A percentile compares a stretch with the other conserved stretches of the same genome.
Conservation (phyloP, 2,888 invertebrate genomes). For the Dynastes tityus region DNA sequence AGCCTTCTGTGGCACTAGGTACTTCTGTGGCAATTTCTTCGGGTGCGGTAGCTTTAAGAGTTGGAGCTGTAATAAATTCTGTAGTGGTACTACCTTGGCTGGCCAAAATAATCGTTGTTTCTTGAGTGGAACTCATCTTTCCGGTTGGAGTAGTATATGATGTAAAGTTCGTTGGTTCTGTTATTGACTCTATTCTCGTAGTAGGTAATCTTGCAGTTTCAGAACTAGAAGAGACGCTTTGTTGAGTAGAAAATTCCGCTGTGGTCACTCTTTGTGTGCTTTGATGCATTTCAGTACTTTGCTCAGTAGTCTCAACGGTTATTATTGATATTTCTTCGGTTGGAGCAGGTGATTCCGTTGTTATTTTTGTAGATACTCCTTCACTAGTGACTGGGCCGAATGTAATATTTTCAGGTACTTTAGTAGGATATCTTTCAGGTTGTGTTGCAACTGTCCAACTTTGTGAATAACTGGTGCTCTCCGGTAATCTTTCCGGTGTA, state of each 20-base stretch:
- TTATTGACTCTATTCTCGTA: not conserved
- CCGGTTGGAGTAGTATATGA: not conserved
- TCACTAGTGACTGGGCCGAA: too few relatives aligned
- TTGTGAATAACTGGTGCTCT: not conserved
- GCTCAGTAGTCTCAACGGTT: not conserved
- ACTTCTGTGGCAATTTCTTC: not conserved
- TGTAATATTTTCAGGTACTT: not conserved
- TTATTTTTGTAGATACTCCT: not conserved
- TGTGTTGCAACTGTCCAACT: not conserved
- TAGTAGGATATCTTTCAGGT: slow-evolving; percentile 9
- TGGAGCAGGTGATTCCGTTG: not conserved
- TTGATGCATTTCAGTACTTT: not conserved
- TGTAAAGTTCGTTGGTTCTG: not conserved
- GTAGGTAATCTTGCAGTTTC: slow-evolving; percentile 1
- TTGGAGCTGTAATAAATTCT: not conserved
- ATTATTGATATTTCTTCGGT: not conserved
- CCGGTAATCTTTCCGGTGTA: slow-evolving; percentile 11
- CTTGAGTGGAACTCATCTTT: not conserved
- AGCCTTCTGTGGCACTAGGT: not conserved
- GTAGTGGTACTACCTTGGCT: not conserved
- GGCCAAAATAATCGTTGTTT: not conserved
- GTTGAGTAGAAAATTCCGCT: not conserved
- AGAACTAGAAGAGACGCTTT: not conserved
- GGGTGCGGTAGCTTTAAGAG: not conserved
- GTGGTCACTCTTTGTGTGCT: not conserved